Evolutionary conservation across 2,888 invertebrate species (phyloP).

Genomic region (Didymodactylos carnosus): DNA sequence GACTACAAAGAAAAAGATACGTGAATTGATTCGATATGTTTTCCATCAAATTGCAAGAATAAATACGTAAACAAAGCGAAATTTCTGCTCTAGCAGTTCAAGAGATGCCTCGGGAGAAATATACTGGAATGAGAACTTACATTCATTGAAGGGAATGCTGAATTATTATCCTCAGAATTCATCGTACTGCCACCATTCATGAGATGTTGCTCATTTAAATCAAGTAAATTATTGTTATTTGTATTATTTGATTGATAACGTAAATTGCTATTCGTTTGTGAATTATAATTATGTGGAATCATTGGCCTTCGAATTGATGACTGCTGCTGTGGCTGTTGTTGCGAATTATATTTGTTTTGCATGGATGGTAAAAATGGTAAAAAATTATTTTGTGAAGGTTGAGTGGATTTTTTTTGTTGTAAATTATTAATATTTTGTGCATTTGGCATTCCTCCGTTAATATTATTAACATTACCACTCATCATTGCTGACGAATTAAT

Average conservation of each 20-base stretch:
- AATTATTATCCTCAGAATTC: background rate
- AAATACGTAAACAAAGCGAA: background rate
- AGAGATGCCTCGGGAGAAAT: no score
- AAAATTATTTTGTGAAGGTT: background rate
- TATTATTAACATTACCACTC: background rate
- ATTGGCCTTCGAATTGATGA: background rate
- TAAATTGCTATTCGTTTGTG: background rate
- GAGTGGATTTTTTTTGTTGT: background rate
- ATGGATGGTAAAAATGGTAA: background rate
- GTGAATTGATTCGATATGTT: no score
- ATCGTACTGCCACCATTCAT: background rate
- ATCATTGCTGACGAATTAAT: background rate
- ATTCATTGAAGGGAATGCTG: slow-evolving; percentile 5
- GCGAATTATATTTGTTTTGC: background rate
- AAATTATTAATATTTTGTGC: no score
- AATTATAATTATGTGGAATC: background rate
- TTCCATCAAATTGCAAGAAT: no score
- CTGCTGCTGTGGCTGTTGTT: background rate
- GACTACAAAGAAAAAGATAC: background rate
- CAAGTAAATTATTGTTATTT: background rate
- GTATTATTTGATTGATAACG: background rate
- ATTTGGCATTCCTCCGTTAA: background rate
- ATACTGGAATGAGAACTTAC: background rate
- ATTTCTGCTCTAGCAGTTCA: no score
- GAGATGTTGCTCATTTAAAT: background rate